phyloP scores from a whole-genome alignment of 2,888 invertebrate species.

The Tenthredo mesomela region DNA sequence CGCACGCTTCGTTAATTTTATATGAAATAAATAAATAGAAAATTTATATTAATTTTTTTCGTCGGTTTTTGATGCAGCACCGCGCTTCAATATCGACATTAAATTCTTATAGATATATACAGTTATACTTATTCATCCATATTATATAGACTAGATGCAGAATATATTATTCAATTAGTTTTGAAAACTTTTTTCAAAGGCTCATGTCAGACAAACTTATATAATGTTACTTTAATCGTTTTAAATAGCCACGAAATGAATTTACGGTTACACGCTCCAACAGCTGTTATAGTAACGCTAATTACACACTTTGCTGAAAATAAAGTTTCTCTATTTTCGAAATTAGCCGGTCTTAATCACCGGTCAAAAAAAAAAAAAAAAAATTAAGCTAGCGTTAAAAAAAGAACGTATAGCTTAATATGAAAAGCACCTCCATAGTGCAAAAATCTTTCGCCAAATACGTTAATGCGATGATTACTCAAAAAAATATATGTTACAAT shows the following conservation, averaged over 20 bases:
- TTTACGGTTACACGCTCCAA: background rate
- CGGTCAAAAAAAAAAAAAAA: background rate
- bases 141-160: too few relatives aligned
- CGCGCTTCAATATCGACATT: background rate
- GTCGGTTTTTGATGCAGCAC: background rate
- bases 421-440: too few relatives aligned
- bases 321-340: background rate
- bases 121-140: background rate
- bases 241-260: background rate
- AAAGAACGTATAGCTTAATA: too few relatives aligned
- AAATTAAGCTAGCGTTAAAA: background rate
- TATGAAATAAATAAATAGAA: too few relatives aligned
- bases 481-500: too few relatives aligned
- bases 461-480: too few relatives aligned
- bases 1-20: conserved; percentile 22
- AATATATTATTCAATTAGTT: too few relatives aligned
- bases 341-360: conserved; percentile 3
- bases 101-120: background rate
- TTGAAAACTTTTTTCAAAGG: background rate
- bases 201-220: background rate
- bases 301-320: background rate
- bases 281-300: background rate
- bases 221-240: conserved; percentile 1
- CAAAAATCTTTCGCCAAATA: too few relatives aligned
- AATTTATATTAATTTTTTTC: background rate